Base-by-base conservation (phyloP, 1,140 invertebrate genomes). In the Heliconius nattereri region DNA sequence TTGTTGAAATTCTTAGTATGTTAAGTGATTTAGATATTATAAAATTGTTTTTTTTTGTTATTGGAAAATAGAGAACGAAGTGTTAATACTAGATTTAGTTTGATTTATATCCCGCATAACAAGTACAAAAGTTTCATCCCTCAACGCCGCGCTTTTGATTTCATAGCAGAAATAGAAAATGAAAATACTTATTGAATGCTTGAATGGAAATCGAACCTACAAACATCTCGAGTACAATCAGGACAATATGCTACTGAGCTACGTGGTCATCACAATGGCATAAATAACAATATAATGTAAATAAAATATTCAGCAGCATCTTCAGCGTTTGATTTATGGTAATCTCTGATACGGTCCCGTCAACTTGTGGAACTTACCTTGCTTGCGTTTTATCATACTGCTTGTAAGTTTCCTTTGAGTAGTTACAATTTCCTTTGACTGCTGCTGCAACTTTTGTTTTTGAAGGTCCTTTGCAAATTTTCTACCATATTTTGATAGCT, bases 351-450 rank as follows among this genome's bases (percentile, higher is more conserved):
- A 2, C 35, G 71, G 32, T 32, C 70, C 32, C 71, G 71, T 72
- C 71, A 11, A 72, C 32, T 72, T 72, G 35, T 11, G 11, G 32
- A 37, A 72, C 71, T 37, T 37, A n/a, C 23, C 9, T 72, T 72
- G 71, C 40, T 72, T 72, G 71, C 71, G 20, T 72, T 72, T 72
- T 72, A 72, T 72, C 71, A 72, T 72, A 37, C 71, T 72, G 71
- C 37, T 40, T 72, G 71, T 72, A n/a, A 72, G 7, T 72, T 72
- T 11, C 35, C 35, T 72, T 37, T 40, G 35, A 72, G 71, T 72
- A 72, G 29, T 72, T 72, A 20, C 71, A 37, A 66, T 29, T 66
- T 66, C 60, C 23, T 19, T 66, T 29, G 23, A 66, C 60, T 66
- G 60, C 20, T 2, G 26, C 23, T 29, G 0, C 0, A 66, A 29